These are phyloP conservation scores for Monochamus saltuarius DNA, from an alignment of 1,140 invertebrate species.

Conservation along the genomic window DNA sequence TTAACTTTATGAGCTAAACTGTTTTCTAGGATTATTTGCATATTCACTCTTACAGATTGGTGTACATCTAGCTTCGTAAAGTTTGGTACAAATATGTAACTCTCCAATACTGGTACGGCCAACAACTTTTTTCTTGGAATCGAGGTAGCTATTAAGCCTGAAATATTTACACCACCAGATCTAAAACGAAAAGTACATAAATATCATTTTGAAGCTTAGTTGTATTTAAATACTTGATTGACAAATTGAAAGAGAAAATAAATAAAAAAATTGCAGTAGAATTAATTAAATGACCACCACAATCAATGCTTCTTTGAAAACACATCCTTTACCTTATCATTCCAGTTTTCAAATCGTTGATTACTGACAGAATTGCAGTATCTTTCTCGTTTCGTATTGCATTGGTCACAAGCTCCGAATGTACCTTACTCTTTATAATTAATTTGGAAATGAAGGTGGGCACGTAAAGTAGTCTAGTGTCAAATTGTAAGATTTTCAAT, in stretches of 20 bases:
- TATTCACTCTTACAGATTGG: constrained; percentile 56
- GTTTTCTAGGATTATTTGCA: constrained; percentile 82
- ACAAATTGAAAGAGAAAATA: too few species aligned
- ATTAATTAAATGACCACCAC: too few species aligned
- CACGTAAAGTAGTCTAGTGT: constrained; percentile 74
- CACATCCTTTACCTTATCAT: constrained; percentile 30
- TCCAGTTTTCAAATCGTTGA: constrained; percentile 4
- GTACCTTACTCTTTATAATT: constrained; percentile 71
- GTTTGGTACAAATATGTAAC: constrained; percentile 76
- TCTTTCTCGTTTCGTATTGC: not conserved
- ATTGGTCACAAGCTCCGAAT: constrained; percentile 56
- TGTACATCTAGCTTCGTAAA: constrained; percentile 48
- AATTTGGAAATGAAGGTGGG: constrained; percentile 83
- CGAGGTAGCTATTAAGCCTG: constrained; percentile 75
- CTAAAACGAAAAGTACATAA: constrained; percentile 52
- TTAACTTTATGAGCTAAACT: constrained; percentile 67
- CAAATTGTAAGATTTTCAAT: constrained; percentile 73
- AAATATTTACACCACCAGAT: constrained; percentile 81
- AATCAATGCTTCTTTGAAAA: too few species aligned
- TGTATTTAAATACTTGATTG: too few species aligned
- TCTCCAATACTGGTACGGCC: constrained; percentile 69
- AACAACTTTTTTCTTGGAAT: constrained; percentile 68
- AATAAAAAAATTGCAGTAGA: too few species aligned
- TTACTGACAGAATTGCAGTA: constrained; percentile 17
- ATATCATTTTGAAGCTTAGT: too few species aligned